phyloP scores from a whole-genome alignment of 2,797 vertebrate genomes.

The Cuculus canorus region DNA sequence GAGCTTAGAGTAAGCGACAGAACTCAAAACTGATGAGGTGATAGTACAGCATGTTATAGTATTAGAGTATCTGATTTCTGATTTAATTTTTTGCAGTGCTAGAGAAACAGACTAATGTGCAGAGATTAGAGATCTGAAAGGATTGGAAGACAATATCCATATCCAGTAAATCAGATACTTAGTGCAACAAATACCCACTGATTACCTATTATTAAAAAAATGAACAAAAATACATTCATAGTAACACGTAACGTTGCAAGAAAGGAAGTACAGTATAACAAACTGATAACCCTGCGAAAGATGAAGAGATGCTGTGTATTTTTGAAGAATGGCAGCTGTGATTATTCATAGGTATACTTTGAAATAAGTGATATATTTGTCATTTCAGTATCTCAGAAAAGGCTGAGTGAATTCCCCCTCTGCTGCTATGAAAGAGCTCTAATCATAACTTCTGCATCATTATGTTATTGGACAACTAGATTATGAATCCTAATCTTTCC shows the following conservation, averaged over 20 bases:
- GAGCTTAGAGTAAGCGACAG: background rate
- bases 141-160: background rate
- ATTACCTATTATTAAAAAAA: background rate
- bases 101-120: background rate
- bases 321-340: background rate
- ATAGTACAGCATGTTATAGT: background rate
- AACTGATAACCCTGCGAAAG: background rate
- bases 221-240: background rate
- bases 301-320: background rate
- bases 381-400: background rate
- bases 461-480: background rate
- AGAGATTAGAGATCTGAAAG: background rate
- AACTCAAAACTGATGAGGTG: background rate
- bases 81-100: background rate
- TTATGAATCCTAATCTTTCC: background rate
- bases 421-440: background rate
- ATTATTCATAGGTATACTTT: background rate
- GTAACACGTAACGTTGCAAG: background rate
- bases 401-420: background rate
- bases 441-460: background rate
- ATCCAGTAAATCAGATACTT: background rate
- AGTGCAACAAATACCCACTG: background rate
- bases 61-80: background rate
- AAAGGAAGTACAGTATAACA: background rate
- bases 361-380: background rate